Percentiles rank a stretch among this genome's conserved stretches.
Conservation (phyloP, 2,888 invertebrate genomes). For the Tipula lateralis region DNA sequence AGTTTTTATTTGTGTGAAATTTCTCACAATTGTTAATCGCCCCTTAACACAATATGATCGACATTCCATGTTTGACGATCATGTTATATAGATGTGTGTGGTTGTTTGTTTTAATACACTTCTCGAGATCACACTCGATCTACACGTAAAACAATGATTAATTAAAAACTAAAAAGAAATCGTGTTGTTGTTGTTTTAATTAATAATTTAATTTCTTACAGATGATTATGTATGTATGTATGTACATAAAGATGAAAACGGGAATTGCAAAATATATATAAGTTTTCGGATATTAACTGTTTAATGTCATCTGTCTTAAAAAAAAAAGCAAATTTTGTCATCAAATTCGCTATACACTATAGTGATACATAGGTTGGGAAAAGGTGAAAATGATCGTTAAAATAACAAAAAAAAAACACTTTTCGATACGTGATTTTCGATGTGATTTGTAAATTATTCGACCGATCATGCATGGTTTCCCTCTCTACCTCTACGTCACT, state of each 20-base stretch:
- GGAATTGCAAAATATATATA: neutral
- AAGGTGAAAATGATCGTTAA: neutral
- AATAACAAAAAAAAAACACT: neutral
- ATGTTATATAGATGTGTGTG: neutral
- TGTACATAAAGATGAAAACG: neutral
- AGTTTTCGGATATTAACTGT: conserved; percentile 11
- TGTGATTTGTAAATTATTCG: neutral
- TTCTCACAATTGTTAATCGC: conserved; percentile 49
- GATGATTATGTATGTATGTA: too few species aligned
- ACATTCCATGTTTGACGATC: conserved; percentile 28
- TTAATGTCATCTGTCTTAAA: neutral
- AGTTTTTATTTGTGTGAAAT: conserved; percentile 44
- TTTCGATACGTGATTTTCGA: neutral
- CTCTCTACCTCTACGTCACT: neutral
- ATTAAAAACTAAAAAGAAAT: conserved; percentile 25
- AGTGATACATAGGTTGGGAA: neutral
- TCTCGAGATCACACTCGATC: conserved; percentile 26
- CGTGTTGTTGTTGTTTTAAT: neutral
- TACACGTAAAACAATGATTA: conserved; percentile 27
- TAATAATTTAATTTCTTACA: neutral
- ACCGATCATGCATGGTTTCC: neutral
- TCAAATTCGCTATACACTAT: neutral
- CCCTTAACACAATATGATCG: neutral
- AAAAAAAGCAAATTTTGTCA: neutral
- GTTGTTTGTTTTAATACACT: neutral